Conservation (phyloP, 2,797 vertebrate genomes). For the Myiothlypis chrysogaster region DNA sequence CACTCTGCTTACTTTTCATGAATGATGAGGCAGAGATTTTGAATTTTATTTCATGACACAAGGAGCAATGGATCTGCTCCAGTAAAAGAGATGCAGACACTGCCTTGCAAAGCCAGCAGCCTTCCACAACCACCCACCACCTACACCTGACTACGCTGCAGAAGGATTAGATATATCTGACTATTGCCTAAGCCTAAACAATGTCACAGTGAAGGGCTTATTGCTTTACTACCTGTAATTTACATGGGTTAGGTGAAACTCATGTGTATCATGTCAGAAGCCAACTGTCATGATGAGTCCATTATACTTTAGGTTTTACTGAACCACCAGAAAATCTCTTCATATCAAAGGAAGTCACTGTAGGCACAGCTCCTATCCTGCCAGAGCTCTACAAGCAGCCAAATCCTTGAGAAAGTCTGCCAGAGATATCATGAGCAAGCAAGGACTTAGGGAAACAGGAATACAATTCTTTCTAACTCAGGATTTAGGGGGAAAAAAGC, state of each 20-base stretch:
- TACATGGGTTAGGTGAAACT: fast-evolving
- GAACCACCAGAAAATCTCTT: neutral
- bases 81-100: neutral
- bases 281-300: neutral
- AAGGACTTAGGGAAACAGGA: neutral
- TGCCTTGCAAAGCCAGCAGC: neutral
- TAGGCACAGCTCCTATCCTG: neutral
- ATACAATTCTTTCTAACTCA: neutral
- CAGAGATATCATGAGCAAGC: neutral
- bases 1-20: slow-evolving; percentile 44
- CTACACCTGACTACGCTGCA: neutral
- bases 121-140: neutral
- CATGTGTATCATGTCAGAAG: neutral
- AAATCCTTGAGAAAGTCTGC: neutral
- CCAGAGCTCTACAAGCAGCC: neutral
- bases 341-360: neutral
- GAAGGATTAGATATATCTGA: neutral
- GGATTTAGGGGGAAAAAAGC: neutral
- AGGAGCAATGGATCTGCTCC: neutral
- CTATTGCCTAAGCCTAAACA: neutral
- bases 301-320: neutral
- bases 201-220: neutral
- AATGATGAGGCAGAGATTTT: neutral
- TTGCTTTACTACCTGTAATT: neutral
- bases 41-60: neutral